Conservation (phyloP, 2,888 invertebrate species). For the Imbricaverruca yamaguchii region DNA sequence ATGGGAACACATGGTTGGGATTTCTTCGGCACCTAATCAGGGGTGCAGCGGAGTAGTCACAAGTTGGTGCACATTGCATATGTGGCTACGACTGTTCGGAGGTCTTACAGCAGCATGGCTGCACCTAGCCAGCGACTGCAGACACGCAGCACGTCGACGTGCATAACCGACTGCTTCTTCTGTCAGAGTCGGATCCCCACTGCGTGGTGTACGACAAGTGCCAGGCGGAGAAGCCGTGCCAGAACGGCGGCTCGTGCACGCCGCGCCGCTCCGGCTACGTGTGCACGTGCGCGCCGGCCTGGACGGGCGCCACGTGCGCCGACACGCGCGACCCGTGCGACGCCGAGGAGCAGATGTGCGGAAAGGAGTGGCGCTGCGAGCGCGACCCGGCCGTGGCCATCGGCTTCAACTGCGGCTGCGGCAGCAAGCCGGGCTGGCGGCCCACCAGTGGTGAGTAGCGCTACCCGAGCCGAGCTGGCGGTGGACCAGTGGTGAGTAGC, state of each 20-base stretch:
- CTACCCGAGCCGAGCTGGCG: too few relatives aligned
- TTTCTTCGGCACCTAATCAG: too few relatives aligned
- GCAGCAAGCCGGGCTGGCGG: slow-evolving; percentile 11
- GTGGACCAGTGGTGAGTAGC: not conserved
- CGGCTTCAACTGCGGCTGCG: slow-evolving; percentile 13
- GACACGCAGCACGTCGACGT: too few relatives aligned
- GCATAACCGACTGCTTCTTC: too few relatives aligned
- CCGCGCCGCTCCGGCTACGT: not conserved
- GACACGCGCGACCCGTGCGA: slow-evolving; percentile 9
- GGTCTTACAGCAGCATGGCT: too few relatives aligned
- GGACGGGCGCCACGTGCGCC: not conserved
- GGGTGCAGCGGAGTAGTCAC: too few relatives aligned
- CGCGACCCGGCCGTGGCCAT: not conserved
- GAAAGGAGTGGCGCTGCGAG: slow-evolving; percentile 9
- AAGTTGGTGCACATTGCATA: too few relatives aligned
- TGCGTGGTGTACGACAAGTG: not conserved
- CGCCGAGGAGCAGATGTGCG: slow-evolving; percentile 15
- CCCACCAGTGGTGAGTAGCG: not conserved
- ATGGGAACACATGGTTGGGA: too few relatives aligned
- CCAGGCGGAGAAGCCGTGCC: slow-evolving; percentile 10
- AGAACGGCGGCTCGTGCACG: slow-evolving; percentile 5
- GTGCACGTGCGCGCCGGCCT: slow-evolving; percentile 9
- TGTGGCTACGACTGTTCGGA: too few relatives aligned
- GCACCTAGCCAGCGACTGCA: too few relatives aligned
- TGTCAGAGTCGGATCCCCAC: not conserved